Evolutionary conservation across 1,140 invertebrate species (phyloP).

Genomic region (Dermatophagoides farinae): DNA sequence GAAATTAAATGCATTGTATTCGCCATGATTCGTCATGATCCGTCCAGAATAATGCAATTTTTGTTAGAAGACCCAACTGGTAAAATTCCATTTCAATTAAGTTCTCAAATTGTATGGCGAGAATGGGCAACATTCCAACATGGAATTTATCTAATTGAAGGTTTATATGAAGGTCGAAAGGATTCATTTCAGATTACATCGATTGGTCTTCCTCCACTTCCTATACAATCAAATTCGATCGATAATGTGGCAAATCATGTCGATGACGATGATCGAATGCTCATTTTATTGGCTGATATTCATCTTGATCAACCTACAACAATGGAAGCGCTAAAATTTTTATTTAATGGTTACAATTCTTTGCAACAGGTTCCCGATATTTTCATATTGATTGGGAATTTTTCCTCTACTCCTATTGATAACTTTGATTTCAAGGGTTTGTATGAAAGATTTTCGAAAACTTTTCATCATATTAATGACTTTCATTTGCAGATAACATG

Average conservation of each 20-base stretch:
- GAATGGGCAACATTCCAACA: slow-evolving; percentile 2
- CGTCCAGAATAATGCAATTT: slow-evolving; percentile 4
- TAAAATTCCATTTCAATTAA: background rate
- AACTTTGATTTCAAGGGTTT: slow-evolving; percentile 1
- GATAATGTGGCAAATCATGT: background rate
- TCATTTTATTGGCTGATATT: slow-evolving; percentile 11
- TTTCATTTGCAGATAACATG: slow-evolving; percentile 8
- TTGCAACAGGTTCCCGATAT: slow-evolving; percentile 2
- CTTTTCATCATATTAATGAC: background rate
- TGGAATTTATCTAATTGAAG: slow-evolving; percentile 11
- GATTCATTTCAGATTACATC: slow-evolving; percentile 6
- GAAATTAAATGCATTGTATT: slow-evolving; percentile 11
- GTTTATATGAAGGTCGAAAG: background rate
- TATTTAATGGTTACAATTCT: slow-evolving; percentile 12
- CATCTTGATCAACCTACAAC: slow-evolving; percentile 9
- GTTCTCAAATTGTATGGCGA: background rate
- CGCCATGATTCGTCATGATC: slow-evolving; percentile 8
- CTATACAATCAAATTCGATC: background rate
- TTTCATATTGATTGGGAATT: slow-evolving; percentile 13
- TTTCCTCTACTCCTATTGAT: background rate
- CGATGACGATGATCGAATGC: background rate
- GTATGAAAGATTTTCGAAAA: background rate
- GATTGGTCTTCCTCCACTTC: slow-evolving; percentile 4
- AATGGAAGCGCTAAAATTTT: slow-evolving; percentile 2
- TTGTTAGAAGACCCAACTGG: slow-evolving; percentile 9